phyloP scores from a whole-genome alignment of 2,797 vertebrate genomes.

The Xenopus petersii region DNA sequence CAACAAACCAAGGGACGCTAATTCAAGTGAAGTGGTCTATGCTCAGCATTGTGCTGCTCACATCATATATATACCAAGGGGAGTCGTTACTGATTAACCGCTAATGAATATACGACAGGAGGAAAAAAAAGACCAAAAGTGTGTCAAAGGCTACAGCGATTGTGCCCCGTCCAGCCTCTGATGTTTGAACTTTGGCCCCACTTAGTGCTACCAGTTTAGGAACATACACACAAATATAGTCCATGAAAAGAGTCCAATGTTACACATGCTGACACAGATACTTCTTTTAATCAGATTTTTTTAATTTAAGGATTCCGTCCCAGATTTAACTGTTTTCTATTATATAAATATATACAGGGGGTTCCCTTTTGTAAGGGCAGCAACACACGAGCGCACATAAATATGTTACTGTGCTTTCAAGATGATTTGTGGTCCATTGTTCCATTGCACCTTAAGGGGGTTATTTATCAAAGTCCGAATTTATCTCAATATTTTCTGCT shows the following conservation, averaged over 20 bases:
- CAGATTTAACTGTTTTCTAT: too few species aligned
- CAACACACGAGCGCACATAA: too few species aligned
- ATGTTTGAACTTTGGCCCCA: conserved; percentile 20
- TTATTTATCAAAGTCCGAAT: too few species aligned
- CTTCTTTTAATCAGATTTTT: not conserved
- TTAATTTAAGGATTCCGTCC: not conserved
- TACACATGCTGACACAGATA: conserved; percentile 4
- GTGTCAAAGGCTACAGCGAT: conserved; percentile 36
- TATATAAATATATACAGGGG: too few species aligned
- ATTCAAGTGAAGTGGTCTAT: not conserved
- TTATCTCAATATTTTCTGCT: too few species aligned
- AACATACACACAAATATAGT: conserved; percentile 6
- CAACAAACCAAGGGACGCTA: not conserved
- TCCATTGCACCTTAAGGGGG: too few species aligned
- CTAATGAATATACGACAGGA: conserved; percentile 12
- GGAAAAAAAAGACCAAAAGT: conserved; percentile 4
- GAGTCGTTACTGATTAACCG: conserved; percentile 39
- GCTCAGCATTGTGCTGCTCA: not conserved
- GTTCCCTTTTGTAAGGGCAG: too few species aligned
- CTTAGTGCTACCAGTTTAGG: not conserved
- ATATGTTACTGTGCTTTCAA: too few species aligned
- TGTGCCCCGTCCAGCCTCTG: conserved; percentile 5
- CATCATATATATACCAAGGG: conserved; percentile 17
- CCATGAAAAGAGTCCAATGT: not conserved
- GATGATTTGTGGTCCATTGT: too few species aligned